These are phyloP conservation scores for Pitangus sulphuratus DNA, from an alignment of 2,797 vertebrate genomes.

Conservation along the genomic window DNA sequence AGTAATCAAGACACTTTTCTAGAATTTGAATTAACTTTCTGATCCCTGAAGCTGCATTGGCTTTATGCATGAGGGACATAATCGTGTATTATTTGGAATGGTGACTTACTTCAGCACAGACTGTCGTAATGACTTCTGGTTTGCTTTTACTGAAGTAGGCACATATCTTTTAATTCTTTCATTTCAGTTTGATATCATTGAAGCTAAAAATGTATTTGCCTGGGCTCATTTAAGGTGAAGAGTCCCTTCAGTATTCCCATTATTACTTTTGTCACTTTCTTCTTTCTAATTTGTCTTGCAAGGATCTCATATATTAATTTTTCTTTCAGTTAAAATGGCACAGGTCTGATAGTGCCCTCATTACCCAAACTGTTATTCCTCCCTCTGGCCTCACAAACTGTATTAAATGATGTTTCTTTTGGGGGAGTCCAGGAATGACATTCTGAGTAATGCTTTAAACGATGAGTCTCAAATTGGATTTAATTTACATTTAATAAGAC, in stretches of 20 bases:
- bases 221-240: not conserved
- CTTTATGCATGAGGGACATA: not conserved
- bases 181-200: not conserved
- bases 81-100: not conserved
- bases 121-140: not conserved
- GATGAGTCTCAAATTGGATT: slow-evolving; percentile 33
- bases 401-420: slow-evolving; percentile 37
- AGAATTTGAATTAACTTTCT: not conserved
- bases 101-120: not conserved
- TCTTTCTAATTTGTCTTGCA: not conserved
- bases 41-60: not conserved
- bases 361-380: slow-evolving; percentile 58
- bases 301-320: slow-evolving; percentile 32
- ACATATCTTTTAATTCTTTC: not conserved
- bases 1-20: not conserved
- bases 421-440: slow-evolving; percentile 1
- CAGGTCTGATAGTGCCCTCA: not conserved
- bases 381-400: slow-evolving; percentile 52
- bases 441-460: slow-evolving; percentile 30
- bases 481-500: slow-evolving; percentile 61
- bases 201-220: not conserved
- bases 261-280: slow-evolving; percentile 11
- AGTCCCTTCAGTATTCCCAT: not conserved
- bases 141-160: not conserved
- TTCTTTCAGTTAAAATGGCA: slow-evolving; percentile 38